phyloP scores from a whole-genome alignment of 1,140 invertebrate genomes.

The Calosoma granatense region DNA sequence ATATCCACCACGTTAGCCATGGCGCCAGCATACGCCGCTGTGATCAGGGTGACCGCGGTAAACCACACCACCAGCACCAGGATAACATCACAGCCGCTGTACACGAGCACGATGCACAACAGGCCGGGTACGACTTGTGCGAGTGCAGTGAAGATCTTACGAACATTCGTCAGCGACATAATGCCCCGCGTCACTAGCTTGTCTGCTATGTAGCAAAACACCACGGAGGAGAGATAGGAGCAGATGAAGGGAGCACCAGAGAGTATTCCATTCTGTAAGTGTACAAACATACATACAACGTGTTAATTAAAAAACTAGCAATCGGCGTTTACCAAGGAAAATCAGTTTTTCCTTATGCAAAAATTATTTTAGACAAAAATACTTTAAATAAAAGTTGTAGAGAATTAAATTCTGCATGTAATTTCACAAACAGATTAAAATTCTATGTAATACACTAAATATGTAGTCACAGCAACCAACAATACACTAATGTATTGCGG shows the following conservation, averaged over 20 bases:
- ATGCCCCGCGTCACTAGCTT: conserved; percentile 45
- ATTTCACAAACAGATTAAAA: neutral
- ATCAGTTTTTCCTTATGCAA: too few species aligned
- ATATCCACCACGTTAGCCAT: conserved; percentile 68
- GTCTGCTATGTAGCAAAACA: conserved; percentile 62
- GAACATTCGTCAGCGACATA: conserved; percentile 50
- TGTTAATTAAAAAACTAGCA: too few species aligned
- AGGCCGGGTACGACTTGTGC: conserved; percentile 62
- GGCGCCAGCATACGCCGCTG: conserved; percentile 62
- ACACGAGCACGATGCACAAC: conserved; percentile 52
- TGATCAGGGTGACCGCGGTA: conserved; percentile 58
- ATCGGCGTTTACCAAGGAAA: too few species aligned
- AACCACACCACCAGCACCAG: conserved; percentile 54
- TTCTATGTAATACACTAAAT: neutral
- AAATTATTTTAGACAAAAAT: too few species aligned
- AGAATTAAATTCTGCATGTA: too few species aligned
- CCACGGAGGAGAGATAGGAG: conserved; percentile 57
- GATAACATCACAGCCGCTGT: conserved; percentile 50
- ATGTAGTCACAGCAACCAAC: neutral
- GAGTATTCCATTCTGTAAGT: conserved; percentile 56
- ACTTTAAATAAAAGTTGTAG: too few species aligned
- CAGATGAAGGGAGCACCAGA: conserved; percentile 57
- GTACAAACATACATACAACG: conserved; percentile 26
- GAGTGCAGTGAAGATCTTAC: conserved; percentile 57
- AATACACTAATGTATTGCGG: too few species aligned